Base-by-base conservation (phyloP, 2,113 vertebrate genomes). In the Trematocara zebra region DNA sequence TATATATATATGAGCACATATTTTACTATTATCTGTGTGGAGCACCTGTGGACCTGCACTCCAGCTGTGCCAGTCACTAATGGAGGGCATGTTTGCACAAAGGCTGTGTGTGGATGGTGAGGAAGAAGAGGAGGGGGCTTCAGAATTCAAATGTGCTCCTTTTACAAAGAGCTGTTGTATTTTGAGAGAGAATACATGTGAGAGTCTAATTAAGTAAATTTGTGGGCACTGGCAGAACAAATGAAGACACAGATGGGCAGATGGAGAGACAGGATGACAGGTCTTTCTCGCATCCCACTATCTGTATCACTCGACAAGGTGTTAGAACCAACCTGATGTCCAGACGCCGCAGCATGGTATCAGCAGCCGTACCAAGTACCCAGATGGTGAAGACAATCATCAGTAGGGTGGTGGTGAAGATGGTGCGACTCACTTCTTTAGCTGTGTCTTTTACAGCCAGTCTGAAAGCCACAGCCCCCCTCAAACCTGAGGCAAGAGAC, bases 401-500 rank as follows among this genome's bases (percentile, higher is more conserved):
- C 47, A 98, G 95, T 80, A 98, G 94, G 0, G 97, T 96, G 44
- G 97, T 97, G 88, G 92, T 97, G 59, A 98, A 93, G 96, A 98
- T 96, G 94, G 96, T 96, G 86, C 95, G 94, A 6, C 94, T 94
- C 53, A 94, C 94, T 44, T 96, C 95, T 2, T 96, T 95, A 20
- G 81, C 93, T 0, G 96, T 97, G 85, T 97, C 93, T 81, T 59
- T 95, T 20, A 96, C 95, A 15, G 97, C 97, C 89, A 98, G 83
- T 11, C 96, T 97, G 52, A 98, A 97, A 0, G 97, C 97, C 5
- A 98, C 96, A 1, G 96, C 97, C 1, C 97, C 97, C 7, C 97
- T 96, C 52, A 98, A 89, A 85, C 97, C 97, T 98, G 78, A 85
- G 64, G 59, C 35, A 18, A 81, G 31, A 85, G 64, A 84, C 52